Conservation (phyloP, 2,113 vertebrate genomes). For the Oenanthe melanoleuca region DNA sequence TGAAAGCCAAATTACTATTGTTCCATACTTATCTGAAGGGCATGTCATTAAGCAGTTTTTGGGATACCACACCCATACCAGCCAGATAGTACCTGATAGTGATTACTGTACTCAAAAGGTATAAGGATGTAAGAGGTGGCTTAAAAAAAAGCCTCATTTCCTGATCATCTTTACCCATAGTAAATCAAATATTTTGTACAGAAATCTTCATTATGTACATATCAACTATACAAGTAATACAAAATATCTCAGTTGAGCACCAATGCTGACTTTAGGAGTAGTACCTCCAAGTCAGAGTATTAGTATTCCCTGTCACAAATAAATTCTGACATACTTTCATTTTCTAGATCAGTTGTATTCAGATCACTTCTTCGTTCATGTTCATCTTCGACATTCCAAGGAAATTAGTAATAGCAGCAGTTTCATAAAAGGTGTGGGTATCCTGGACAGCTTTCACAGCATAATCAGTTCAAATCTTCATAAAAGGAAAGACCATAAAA, state of each 20-base stretch:
- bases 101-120: neutral
- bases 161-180: neutral
- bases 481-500: neutral
- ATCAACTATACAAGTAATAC: neutral
- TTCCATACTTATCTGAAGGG: neutral
- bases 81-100: neutral
- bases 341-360: neutral
- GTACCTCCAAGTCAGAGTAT: slow-evolving; percentile 18
- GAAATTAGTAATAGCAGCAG: slow-evolving; percentile 38
- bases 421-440: neutral
- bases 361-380: neutral
- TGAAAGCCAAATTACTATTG: neutral
- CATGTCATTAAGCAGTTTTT: neutral
- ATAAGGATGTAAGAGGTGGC: neutral
- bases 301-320: slow-evolving; percentile 43
- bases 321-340: neutral
- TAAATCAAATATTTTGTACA: slow-evolving; percentile 5
- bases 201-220: slow-evolving; percentile 4
- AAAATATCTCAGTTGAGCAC: slow-evolving; percentile 34
- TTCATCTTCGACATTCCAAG: neutral
- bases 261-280: slow-evolving; percentile 13
- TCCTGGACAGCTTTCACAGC: slow-evolving; percentile 3
- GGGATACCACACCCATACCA: neutral
- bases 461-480: neutral
- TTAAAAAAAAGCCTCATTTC: slow-evolving; percentile 9